A percentile compares a stretch with the other conserved stretches of the same genome.
phyloP scores from a whole-genome alignment of 2,113 vertebrate genomes.

The Daubentonia madagascariensis region DNA sequence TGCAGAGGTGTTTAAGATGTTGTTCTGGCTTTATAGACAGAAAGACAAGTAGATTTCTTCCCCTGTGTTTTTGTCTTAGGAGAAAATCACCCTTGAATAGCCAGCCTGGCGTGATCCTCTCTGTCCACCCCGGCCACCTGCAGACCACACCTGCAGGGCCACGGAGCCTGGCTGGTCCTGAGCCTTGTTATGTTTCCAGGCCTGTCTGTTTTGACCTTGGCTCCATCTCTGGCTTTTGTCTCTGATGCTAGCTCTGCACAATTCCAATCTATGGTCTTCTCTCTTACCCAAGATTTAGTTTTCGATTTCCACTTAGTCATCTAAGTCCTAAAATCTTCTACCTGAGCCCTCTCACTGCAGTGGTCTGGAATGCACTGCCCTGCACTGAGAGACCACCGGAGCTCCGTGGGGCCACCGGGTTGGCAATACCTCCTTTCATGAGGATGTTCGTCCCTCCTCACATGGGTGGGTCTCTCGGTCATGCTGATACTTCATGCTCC shows the following conservation, averaged over 20 bases:
- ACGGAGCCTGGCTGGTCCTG: neutral
- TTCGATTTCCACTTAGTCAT: neutral
- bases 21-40: neutral
- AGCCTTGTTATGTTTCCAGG: accelerated
- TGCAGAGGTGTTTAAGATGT: neutral
- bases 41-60: neutral
- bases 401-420: neutral
- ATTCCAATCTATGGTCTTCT: neutral
- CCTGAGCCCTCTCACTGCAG: neutral
- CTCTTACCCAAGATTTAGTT: neutral
- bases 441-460: too few species aligned
- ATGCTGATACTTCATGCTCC: accelerated
- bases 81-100: neutral
- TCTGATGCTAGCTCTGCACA: neutral
- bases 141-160: too few species aligned
- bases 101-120: too few species aligned
- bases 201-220: neutral
- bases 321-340: neutral
- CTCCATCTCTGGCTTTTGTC: slow-evolving; percentile 21
- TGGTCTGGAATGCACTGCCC: neutral
- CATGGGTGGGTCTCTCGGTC: neutral
- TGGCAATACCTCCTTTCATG: neutral
- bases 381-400: neutral
- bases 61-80: neutral
- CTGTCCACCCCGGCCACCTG: neutral